Base-by-base conservation (phyloP, 2,888 invertebrate species). In the Tromatobia lineatoria region DNA sequence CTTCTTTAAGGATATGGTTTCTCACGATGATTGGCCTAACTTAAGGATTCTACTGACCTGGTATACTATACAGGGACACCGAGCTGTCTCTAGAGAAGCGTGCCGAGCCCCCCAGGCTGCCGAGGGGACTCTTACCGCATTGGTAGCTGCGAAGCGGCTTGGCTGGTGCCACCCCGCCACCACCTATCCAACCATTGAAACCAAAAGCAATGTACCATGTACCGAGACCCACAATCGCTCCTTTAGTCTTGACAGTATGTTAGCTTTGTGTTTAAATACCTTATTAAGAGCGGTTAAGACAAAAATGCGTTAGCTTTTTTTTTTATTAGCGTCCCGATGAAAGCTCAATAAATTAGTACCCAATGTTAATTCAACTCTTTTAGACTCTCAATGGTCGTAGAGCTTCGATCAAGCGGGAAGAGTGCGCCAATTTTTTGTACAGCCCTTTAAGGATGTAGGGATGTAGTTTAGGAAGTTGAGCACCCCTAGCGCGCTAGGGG, bases 131-230 rank as follows among this genome's bases (percentile, higher is more conserved):
- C 90, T 92, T 92, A 90, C 89, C 91, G 89, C 94, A 94, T 93
- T 94, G 94, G 94, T 95, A 95, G 91, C 95, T 94, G 91, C 95
- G 94, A 92, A 95, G 94, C 91, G 95, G 95, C 94, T 95, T 95
- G 91, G 95, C 95, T 93, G 95, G 95, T 91, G 95, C 95, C 94
- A 91, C 92, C 89, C 91, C 93, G 90, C 92, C 93, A 90, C 91
- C 91, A 93, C 92, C 92, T 92, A 91, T 90, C 90, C 91, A 91
- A 90, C 90, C 91, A 92, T 91, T 90, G 87, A 90, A 91, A 91
- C 90, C 86, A 91, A 90, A 90, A 91, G 89, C 90, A 90, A 90
- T 89, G 85, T 89, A 88, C 88, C 87, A 90, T 80, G 86, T 88
- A 80, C 82, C 80, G 85, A 88, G 57, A 88, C 87, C 90, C 88